Evolutionary conservation across 1,140 invertebrate genomes (phyloP).

Genomic region (Cydia pomonella): DNA sequence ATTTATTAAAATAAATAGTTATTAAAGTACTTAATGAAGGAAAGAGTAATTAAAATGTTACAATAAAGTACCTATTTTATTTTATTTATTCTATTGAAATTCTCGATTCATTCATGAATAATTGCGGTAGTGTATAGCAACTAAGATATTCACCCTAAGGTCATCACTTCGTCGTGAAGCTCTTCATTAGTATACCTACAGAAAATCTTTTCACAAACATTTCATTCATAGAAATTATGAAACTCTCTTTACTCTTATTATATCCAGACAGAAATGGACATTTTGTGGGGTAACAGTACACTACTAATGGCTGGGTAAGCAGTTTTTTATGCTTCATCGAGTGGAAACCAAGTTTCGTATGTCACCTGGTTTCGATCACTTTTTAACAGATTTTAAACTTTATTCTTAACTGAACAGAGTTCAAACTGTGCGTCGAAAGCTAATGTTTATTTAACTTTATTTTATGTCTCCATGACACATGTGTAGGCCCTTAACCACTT

Average conservation of each 20-base stretch:
- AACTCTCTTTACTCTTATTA: neutral
- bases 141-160: no score
- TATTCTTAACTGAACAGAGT: conserved; percentile 37
- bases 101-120: no score
- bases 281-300: conserved; percentile 59
- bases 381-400: conserved; percentile 39
- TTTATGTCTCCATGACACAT: conserved; percentile 35
- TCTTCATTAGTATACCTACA: no score
- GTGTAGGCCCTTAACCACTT: conserved; percentile 47
- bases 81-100: no score
- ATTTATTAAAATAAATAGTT: no score
- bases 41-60: no score
- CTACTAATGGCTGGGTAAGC: conserved; percentile 59
- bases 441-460: conserved; percentile 32
- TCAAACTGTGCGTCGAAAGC: conserved; percentile 17
- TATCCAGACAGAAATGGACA: conserved; percentile 8
- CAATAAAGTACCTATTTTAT: no score
- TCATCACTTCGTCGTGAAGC: no score
- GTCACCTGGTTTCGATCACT: conserved; percentile 58
- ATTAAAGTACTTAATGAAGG: no score
- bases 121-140: no score
- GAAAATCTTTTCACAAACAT: neutral
- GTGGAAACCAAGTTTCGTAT: conserved; percentile 68
- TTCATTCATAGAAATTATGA: neutral
- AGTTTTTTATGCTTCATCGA: conserved; percentile 71